phyloP scores from a whole-genome alignment of 2,113 vertebrate genomes.

The Theristicus caerulescens region DNA sequence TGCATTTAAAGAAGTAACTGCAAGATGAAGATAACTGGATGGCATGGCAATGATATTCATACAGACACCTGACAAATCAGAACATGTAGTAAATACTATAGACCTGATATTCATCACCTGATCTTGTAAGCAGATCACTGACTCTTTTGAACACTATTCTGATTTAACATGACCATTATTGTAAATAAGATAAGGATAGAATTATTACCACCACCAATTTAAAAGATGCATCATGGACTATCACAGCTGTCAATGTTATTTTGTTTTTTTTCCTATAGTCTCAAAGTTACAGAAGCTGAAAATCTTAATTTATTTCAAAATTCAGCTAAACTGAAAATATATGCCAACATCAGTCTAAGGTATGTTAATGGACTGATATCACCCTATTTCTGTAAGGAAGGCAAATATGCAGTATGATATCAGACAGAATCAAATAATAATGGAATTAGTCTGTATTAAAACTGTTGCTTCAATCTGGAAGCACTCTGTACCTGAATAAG shows the following conservation, averaged over 20 bases:
- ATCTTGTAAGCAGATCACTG: neutral
- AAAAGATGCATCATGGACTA: neutral
- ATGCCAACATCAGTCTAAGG: neutral
- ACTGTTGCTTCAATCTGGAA: neutral
- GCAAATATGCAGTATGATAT: neutral
- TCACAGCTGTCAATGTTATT: neutral
- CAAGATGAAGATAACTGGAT: neutral
- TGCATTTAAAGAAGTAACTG: neutral
- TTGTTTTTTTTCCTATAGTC: neutral
- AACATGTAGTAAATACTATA: neutral
- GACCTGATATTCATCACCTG: neutral
- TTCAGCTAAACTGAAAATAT: neutral
- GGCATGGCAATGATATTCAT: neutral
- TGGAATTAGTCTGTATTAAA: neutral
- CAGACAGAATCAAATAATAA: neutral
- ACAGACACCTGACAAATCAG: neutral
- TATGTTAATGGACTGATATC: neutral
- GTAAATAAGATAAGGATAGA: neutral
- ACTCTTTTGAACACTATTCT: neutral
- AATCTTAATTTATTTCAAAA: neutral
- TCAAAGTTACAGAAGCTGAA: neutral
- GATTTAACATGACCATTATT: neutral
- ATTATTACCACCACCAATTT: neutral
- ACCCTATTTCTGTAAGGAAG: neutral
- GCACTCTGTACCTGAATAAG: neutral